Base-by-base conservation (phyloP, 2,113 vertebrate genomes). In the Pseudorectes ferrugineus region DNA sequence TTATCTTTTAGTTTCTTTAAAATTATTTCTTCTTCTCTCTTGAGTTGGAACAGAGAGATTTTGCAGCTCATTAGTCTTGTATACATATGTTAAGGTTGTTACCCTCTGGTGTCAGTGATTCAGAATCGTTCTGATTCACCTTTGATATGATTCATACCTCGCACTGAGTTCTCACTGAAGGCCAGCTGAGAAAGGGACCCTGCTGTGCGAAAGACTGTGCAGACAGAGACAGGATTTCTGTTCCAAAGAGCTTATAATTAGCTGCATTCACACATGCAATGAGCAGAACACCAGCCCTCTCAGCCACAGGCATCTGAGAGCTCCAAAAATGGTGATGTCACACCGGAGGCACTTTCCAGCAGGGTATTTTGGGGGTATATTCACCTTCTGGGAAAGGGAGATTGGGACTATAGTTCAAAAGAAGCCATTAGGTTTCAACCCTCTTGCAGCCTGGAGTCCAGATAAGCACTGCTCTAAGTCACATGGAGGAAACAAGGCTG, bases 401-500 rank as follows among this genome's bases (percentile, higher is more conserved):
- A 35, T 61, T 62, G 25, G 26, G 65, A 18, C 21, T 49, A 0
- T 10, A 9, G 28, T 61, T 86, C 33, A 11, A 35, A 74, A 84
- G 5, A 58, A 71, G 15, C 19, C 18, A 1, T 11, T 17, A 4
- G 13, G 11, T 73, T 85, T 48, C 58, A 72, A 33, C 93, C 58
- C 68, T 93, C 73, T 66, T 78, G 67, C 78, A 55, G 51, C 23
- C 59, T 16, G 6, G 46, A n/a, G 29, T 12, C 28, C 11, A 26
- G 67, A 67, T 86, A 35, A 83, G 40, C 58, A 6, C 42, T 42
- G 84, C 91, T 97, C 65, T 54, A 89, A 94, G 86, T 96, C 85
- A 82, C 94, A 58, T 49, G 72, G 59, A 95, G 92, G 70, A 92
- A 92, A 84, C 35, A 11, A 11, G 0, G 46, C 35, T 61, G 46